Base-by-base conservation (phyloP, 2,797 vertebrate species). In the Philypnodon macrostomus region DNA sequence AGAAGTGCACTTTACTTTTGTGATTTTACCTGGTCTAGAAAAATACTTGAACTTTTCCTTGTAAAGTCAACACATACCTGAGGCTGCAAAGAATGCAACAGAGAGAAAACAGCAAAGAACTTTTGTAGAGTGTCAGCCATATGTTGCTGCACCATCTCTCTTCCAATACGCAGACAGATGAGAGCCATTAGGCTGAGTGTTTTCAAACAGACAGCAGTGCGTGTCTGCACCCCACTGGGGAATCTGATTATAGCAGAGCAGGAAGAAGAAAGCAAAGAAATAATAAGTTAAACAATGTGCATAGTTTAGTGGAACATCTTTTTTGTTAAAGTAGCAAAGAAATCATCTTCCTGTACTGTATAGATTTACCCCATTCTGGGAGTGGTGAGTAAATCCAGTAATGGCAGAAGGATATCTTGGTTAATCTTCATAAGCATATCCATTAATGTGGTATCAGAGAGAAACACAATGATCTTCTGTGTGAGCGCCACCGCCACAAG, bases 121-220 rank as follows among this genome's bases (percentile, higher is more conserved):
- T 76, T 87, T 14, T 84, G 67, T 51, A 98, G 91, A 0, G 94
- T 94, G 61, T 96, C 91, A 2, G 92, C 92, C 84, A 99, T 91
- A 81, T 99, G 94, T 84, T 94, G 95, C 54, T 96, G 95, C 63
- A 97, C 96, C 96, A 98, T 98, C 88, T 98, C 96, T 60, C 92
- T 90, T 46, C 97, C 97, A 0, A 99, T 98, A 36, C 97, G 90
- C 68, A 98, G 81, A 70, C 95, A 98, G 76, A 99, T 96, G 70
- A 99, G 89, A 17, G 94, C 94, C 53, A 98, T 94, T 7, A 99
- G 89, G 73, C 95, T 94, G 75, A 97, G 89, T 17, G 93, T 96
- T 87, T 99, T 99, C 52, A 97, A 62, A 41, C 96, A 98, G 54
- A 98, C 77, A 1, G 91, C 93, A 5, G 89, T 80, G 13, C 97